phyloP scores from a whole-genome alignment of 2,113 vertebrate species.

The Meriones unguiculatus region DNA sequence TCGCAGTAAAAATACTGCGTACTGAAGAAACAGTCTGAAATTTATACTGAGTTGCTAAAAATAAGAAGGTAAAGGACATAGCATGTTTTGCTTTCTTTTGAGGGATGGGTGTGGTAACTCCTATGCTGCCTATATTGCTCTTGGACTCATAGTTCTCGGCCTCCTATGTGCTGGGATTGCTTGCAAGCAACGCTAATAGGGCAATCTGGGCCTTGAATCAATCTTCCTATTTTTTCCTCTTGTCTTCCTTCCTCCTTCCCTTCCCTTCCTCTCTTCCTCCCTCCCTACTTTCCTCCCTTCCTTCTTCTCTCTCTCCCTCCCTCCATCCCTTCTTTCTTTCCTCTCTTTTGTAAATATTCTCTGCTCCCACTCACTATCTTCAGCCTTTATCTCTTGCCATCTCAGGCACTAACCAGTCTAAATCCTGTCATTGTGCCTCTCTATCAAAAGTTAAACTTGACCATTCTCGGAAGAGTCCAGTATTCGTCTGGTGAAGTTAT shows the following conservation, averaged over 20 bases:
- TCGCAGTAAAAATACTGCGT: background rate
- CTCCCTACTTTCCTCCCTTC: background rate
- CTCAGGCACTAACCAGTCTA: background rate
- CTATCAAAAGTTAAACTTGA: slow-evolving; percentile 14
- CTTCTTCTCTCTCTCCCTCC: background rate
- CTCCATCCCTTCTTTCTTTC: background rate
- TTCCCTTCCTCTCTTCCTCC: accelerated
- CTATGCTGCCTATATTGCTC: no score
- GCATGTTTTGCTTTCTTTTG: background rate
- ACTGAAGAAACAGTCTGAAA: background rate
- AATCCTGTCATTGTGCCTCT: background rate
- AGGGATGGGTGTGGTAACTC: background rate
- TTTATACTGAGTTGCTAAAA: slow-evolving; percentile 28
- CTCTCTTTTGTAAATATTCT: background rate
- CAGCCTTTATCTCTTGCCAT: background rate
- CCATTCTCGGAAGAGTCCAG: background rate
- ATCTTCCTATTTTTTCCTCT: no score
- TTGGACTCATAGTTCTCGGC: background rate
- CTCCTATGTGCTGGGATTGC: background rate
- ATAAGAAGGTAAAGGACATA: background rate
- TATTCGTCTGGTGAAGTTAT: background rate
- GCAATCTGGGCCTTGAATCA: background rate
- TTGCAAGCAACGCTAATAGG: background rate
- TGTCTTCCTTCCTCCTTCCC: background rate
- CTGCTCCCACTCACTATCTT: background rate